Percentiles rank a stretch among this genome's conserved stretches.
Conservation (phyloP, 2,888 invertebrate species). For the Axea sp. region DNA sequence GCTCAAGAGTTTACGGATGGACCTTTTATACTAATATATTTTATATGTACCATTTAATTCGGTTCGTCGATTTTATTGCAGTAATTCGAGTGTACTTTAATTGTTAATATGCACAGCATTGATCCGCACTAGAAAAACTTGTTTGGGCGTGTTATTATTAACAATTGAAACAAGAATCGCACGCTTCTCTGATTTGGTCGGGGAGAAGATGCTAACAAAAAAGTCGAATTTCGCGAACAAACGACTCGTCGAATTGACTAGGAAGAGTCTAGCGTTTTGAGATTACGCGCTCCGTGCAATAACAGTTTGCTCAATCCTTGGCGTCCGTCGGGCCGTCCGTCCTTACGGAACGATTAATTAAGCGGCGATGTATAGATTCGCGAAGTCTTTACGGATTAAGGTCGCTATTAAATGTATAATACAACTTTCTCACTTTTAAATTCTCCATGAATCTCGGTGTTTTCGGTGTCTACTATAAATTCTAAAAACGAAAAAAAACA, state of each 20-base stretch:
- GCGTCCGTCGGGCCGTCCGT: constrained; percentile 77
- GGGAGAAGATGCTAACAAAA: no score
- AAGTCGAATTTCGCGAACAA: constrained; percentile 6
- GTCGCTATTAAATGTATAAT: constrained; percentile 50
- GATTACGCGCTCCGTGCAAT: constrained; percentile 76
- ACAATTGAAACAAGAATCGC: background rate
- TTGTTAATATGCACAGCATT: no score
- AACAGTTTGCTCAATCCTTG: constrained; percentile 78
- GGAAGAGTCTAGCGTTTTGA: constrained; percentile 42
- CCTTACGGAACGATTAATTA: constrained; percentile 74
- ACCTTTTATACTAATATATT: no score
- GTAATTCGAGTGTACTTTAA: no score
- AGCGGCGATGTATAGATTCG: constrained; percentile 54
- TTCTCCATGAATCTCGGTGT: constrained; percentile 72
- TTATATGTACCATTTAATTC: no score
- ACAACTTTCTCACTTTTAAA: constrained; percentile 68
- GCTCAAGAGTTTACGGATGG: no score
- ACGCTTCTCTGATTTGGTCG: no score
- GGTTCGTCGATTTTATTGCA: no score
- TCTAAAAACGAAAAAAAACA: constrained; percentile 41
- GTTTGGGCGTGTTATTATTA: no score
- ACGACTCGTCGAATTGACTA: constrained; percentile 1
- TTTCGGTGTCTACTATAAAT: constrained; percentile 68
- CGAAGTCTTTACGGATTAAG: constrained; percentile 45
- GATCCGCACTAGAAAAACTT: no score